Evolutionary conservation across 2,113 vertebrate species (phyloP), one percentile per base, ranked within the genome.

Genomic region (Tympanuchus pallidicinctus): DNA sequence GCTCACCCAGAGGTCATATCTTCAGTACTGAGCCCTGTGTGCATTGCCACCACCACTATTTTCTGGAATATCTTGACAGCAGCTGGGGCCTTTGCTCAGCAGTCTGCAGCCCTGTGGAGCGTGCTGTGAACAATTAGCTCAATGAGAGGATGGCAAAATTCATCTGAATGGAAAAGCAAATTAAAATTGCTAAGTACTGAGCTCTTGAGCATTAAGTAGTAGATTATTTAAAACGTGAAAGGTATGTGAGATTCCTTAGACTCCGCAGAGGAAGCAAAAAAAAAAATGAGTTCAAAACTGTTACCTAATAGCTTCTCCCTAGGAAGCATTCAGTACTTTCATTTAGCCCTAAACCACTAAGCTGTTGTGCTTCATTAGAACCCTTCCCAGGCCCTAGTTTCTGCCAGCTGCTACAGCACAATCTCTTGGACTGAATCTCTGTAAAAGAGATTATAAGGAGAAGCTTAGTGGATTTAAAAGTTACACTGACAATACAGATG

Each of bases 271-370:
- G 57, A 67, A 93, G 48, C 18, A 80, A 43, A 40, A 22, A 47
- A 88, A 71, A 54, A 56, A 73, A 54, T 21, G 4, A 50, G 16
- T 92, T 84, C 48, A 77, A 60, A 92, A 16, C 32, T 66, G 76
- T 84, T 90, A 72, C 47, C 82, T 88, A 95, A 73, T 74, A 75
- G 66, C 52, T 86, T 59, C 52, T 86, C 71, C 30, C 47, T 84
- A 78, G 67, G 66, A 90, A 91, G n/a, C 67, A 73, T 88, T 86
- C 71, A 90, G 4, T 86, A 52, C 77, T 94, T 94, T 78, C 22
- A 64, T 94, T 94, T 89, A 91, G 43, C 82, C 74, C 82, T 88
- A 82, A 90, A 79, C 91, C 65, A 40, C 70, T 95, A 90, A 89
- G 89, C 90, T 82, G 52, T 69, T 90, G 78, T 59, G 59, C 76